Evolutionary conservation across 2,888 invertebrate genomes (phyloP).

Genomic region (Rhagium mordax): DNA sequence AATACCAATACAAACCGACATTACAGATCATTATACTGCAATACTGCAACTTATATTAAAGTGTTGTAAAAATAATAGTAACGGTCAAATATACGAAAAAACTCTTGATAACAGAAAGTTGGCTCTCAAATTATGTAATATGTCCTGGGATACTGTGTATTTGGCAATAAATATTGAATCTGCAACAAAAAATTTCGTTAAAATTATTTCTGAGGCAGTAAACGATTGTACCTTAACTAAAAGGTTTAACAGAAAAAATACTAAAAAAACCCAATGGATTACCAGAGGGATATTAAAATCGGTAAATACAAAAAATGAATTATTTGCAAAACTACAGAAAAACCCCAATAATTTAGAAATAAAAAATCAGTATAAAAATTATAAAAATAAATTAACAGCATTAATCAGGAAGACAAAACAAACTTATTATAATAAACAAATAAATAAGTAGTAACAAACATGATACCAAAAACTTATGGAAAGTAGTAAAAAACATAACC

Average conservation of each 20-base stretch:
- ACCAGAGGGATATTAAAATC: not conserved
- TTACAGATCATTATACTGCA: not conserved
- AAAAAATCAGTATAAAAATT: not conserved
- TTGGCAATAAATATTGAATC: too few relatives aligned
- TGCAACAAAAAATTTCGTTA: too few relatives aligned
- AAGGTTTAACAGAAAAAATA: not conserved
- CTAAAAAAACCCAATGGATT: constrained; percentile 2
- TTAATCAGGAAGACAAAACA: not conserved
- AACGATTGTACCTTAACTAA: not conserved
- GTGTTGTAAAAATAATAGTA: too few relatives aligned
- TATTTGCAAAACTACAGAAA: not conserved
- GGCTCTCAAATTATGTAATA: too few relatives aligned
- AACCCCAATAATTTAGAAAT: not conserved
- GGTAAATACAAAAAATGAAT: not conserved
- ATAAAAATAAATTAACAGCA: not conserved
- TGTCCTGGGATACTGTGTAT: too few relatives aligned
- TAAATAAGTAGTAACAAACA: not conserved
- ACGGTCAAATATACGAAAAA: too few relatives aligned
- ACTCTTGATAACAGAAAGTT: too few relatives aligned
- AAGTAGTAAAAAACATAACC: too few relatives aligned
- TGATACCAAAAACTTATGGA: not conserved
- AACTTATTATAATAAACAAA: too few relatives aligned
- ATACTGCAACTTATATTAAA: too few relatives aligned
- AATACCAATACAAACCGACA: not conserved
- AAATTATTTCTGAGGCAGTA: too few relatives aligned